Evolutionary conservation across 2,797 vertebrate species (phyloP), one percentile per base, ranked within the genome.

Genomic region (Cryptoprocta ferox): DNA sequence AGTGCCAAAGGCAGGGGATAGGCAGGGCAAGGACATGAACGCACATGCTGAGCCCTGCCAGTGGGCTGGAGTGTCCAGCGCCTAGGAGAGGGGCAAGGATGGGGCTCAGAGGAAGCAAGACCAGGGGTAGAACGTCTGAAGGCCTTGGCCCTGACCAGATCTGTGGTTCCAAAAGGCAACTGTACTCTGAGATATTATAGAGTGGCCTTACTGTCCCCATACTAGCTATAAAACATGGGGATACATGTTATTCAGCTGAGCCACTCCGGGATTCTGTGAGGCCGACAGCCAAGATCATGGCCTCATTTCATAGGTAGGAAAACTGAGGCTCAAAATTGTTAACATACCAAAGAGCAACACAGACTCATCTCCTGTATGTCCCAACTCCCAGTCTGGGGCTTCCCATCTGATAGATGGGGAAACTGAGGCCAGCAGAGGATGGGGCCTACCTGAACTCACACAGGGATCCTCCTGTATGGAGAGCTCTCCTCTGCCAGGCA

Each of bases 161-260:
- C 42, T 84, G 15, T 1, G 1, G 79, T 32, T 42, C 71, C 26
- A 5, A 78, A 95, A 61, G 73, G 26, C 30, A 80, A 19, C 32
- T 45, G 9, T 1, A 0, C 56, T 45, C 45, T 75, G 12, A 92
- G 50, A 70, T 14, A 3, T 8, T 35, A 1, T 2, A 14, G 24
- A 78, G 70, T 14, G 2, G 7, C 18, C 1, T 45, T 50, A 18
- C 9, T 28, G 5, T 65, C 48, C 45, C 32, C 6, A 4, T 13
- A 35, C 5, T 45, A n/a, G 63, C 59, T 76, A 42, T 14, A 26
- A 92, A 94, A 91, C 42, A 26, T 0, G 1, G 2, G 2, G 15
- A 80, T 59, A 53, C 0, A 0, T 2, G 1, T 18, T 35, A 4
- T 61, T 19, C 0, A 0, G 50, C 32, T 3, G 16, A 87, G 24